Evolutionary conservation across 1,140 invertebrate species (phyloP).

Genomic region (Saxidomus purpurata): DNA sequence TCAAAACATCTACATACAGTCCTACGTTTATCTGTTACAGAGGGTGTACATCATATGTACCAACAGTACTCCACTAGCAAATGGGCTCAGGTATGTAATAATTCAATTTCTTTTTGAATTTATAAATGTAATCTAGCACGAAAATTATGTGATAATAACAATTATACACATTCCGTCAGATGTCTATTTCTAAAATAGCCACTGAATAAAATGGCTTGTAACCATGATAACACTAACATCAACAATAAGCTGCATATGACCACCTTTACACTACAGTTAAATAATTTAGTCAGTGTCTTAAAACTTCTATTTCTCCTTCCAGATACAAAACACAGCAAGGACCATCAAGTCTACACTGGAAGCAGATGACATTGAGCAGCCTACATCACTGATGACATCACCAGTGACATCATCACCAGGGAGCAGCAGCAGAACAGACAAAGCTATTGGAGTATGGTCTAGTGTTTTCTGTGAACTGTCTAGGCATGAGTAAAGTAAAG

Average conservation of each 20-base stretch:
- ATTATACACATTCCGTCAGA: too few relatives aligned
- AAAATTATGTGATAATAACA: too few relatives aligned
- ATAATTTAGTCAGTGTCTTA: too few relatives aligned
- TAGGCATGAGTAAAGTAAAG: constrained; percentile 24
- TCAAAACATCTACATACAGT: constrained; percentile 2
- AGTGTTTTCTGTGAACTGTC: constrained; percentile 36
- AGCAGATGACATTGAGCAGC: background rate
- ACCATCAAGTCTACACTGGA: constrained; percentile 33
- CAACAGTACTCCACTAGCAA: constrained; percentile 12
- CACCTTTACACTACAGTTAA: too few relatives aligned
- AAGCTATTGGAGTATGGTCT: background rate
- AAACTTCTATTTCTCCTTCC: background rate
- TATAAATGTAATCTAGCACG: too few relatives aligned
- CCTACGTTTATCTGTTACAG: constrained; percentile 33
- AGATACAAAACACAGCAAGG: constrained; percentile 24
- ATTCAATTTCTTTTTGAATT: background rate
- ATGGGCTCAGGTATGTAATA: constrained; percentile 36
- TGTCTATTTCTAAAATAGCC: too few relatives aligned
- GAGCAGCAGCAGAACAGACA: background rate
- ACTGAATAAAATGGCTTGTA: too few relatives aligned
- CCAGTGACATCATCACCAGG: background rate
- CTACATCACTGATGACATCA: background rate
- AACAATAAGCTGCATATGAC: too few relatives aligned
- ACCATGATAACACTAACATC: too few relatives aligned
- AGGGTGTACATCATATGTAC: constrained; percentile 33